Evolutionary conservation across 2,888 invertebrate species (phyloP).

Genomic region (Nemotelus nigrinus): DNA sequence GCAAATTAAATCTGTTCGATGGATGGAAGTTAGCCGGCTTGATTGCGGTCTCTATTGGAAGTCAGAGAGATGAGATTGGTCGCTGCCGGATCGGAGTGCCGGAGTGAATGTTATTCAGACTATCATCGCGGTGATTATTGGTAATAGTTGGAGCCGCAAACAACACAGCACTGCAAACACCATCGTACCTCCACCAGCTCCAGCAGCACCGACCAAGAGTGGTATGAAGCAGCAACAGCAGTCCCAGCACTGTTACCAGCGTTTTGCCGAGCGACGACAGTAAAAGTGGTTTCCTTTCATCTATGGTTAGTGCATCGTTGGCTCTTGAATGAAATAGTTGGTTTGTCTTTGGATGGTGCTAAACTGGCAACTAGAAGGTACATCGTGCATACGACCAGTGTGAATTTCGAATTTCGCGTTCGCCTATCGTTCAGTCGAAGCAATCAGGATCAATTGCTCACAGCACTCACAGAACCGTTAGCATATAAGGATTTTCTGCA

Average conservation of each 20-base stretch:
- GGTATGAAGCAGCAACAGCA: background rate
- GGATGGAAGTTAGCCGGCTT: constrained; percentile 36
- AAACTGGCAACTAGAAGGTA: background rate
- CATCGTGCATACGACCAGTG: background rate
- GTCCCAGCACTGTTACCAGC: constrained; percentile 1
- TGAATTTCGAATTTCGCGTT: constrained; percentile 37
- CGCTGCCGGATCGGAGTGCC: constrained; percentile 3
- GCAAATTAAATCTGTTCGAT: background rate
- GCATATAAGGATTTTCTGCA: too few relatives aligned
- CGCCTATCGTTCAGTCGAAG: background rate
- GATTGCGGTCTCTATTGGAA: constrained; percentile 36
- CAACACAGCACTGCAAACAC: constrained; percentile 14
- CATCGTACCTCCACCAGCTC: constrained; percentile 15
- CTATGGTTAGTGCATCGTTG: constrained; percentile 62
- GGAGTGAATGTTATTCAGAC: constrained; percentile 34
- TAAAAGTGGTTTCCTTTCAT: constrained; percentile 41
- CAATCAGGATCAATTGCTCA: too few relatives aligned
- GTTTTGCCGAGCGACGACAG: constrained; percentile 12
- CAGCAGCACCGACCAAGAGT: constrained; percentile 9
- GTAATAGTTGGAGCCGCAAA: constrained; percentile 6
- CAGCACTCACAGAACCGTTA: too few relatives aligned
- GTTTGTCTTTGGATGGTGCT: constrained; percentile 48
- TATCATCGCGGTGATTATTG: constrained; percentile 29
- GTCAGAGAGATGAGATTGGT: background rate
- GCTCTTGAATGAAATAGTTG: constrained; percentile 64